These are phyloP conservation scores for Craseonycteris thonglongyai DNA, from an alignment of 2,113 vertebrate genomes.

Conservation along the genomic window DNA sequence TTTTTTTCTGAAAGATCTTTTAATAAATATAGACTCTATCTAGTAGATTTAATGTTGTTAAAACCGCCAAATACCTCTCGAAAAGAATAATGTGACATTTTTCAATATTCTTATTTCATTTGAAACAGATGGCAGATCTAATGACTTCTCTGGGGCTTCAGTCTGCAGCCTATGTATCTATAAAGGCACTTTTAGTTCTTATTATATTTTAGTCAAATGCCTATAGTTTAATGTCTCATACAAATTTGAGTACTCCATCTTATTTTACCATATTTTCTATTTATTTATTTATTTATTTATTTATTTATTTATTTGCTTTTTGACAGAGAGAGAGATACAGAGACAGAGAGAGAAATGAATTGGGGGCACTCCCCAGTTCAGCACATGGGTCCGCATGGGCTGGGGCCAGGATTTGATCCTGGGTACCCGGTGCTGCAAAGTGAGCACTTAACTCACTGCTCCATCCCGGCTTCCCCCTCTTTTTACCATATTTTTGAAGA, in stretches of 20 bases:
- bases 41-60: constrained; percentile 45
- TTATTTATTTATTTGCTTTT: no score
- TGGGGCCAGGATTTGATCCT: no score
- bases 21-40: constrained; percentile 60
- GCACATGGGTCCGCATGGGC: no score
- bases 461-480: no score
- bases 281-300: no score
- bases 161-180: not conserved
- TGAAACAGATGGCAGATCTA: not conserved
- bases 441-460: no score
- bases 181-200: not conserved
- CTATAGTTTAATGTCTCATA: not conserved
- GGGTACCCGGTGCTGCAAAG: no score
- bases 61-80: constrained; percentile 42
- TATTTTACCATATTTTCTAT: not conserved
- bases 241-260: not conserved
- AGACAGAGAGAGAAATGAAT: no score
- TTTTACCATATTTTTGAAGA: not conserved
- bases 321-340: no score
- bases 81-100: constrained; percentile 34
- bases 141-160: not conserved
- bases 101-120: not conserved
- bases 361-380: no score
- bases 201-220: not conserved
- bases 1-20: not conserved